Base-by-base conservation (phyloP, 2,797 vertebrate species). In the Cetoscarus ocellatus region DNA sequence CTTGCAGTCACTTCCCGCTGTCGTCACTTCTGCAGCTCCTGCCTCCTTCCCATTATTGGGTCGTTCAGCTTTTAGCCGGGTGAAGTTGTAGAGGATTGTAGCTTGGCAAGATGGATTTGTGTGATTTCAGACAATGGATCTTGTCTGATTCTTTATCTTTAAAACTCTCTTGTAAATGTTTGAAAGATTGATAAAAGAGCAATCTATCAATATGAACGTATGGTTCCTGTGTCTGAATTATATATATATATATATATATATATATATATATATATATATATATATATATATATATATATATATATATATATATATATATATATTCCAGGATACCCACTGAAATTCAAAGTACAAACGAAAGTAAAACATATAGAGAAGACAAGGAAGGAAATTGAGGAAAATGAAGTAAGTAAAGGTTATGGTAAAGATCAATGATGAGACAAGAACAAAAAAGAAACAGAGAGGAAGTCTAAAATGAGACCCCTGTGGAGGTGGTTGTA, bases 361-460 rank as follows among this genome's bases (percentile, higher is more conserved):
- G 34, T 35, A 56, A 50, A 13, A n/a, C 11, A 6, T 15, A 55
- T 8, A 49, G 47, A 18, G 7, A 10, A 17, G 14, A 51, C 18
- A 10, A 52, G 45, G 66, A 10, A 58, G 38, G 35, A 59, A 19
- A 40, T 27, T 69, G 67, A 14, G 13, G n/a, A 44, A 53, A 17
- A 62, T 19, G 11, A 7, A 44, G 14, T 39, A 35, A 27, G 52
- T 61, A 39, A 40, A 71, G 36, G 44, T 63, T 10, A 62, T 44
- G 63, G 42, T 13, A 45, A 67, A 69, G 70, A 83, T 75, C 42
- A 64, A 73, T 74, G 70, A 82, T 56, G 50, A 53, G 52, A 4
- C 6, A 8, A 60, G 43, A 53, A 54, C 18, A 49, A 70, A 66
- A 55, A 10, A 54, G 61, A 73, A 56, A 70, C 6, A 63, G 57